phyloP scores from a whole-genome alignment of 2,113 vertebrate genomes.

The Albula goreensis region DNA sequence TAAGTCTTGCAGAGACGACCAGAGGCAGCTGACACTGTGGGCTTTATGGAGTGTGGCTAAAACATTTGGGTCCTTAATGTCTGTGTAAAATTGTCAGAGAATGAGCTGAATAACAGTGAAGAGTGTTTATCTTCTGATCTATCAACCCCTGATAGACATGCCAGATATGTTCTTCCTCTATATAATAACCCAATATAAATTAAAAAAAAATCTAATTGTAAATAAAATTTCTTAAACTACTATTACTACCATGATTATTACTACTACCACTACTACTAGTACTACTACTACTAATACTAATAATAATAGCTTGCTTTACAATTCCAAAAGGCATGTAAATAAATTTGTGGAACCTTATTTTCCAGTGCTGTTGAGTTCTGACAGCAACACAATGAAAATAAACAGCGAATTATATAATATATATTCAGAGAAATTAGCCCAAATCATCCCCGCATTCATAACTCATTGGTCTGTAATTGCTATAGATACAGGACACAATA shows the following conservation, averaged over 20 bases:
- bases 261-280: background rate
- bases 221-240: background rate
- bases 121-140: too few relatives aligned
- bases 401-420: background rate
- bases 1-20: too few relatives aligned
- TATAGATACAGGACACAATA: conserved; percentile 1
- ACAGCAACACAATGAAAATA: background rate
- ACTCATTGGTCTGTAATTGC: conserved; percentile 6
- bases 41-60: too few relatives aligned
- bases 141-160: too few relatives aligned
- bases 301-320: background rate
- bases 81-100: too few relatives aligned
- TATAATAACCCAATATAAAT: too few relatives aligned
- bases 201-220: background rate
- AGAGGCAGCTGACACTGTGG: too few relatives aligned
- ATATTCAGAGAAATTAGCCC: background rate
- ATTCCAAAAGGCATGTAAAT: background rate
- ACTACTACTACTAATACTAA: background rate
- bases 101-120: too few relatives aligned
- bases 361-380: background rate
- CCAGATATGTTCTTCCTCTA: too few relatives aligned
- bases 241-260: background rate
- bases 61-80: too few relatives aligned
- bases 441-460: conserved; percentile 7
- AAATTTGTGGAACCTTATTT: background rate